Conservation (phyloP, 2,113 vertebrate genomes). For the Octodon degus region DNA sequence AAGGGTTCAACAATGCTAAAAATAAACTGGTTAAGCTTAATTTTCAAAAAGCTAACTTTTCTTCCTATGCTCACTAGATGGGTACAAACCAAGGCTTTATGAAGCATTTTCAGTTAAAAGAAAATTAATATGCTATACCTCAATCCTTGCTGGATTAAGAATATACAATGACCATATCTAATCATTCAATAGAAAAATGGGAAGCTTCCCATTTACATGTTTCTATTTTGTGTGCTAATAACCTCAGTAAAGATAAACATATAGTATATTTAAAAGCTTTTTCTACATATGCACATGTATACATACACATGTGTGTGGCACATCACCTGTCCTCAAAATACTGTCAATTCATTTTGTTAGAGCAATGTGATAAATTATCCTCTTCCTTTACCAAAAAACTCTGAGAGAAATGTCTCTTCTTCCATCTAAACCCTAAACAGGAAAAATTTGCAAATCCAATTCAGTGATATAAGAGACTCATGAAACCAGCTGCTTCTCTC, state of each 20-base stretch:
- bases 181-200: background rate
- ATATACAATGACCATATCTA: background rate
- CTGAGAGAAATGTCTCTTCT: background rate
- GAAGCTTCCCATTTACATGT: background rate
- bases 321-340: background rate
- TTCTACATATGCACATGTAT: background rate
- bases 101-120: background rate
- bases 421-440: background rate
- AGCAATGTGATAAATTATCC: background rate
- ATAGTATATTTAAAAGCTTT: background rate
- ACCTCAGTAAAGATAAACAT: background rate
- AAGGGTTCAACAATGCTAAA: background rate
- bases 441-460: background rate
- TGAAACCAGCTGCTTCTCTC: background rate
- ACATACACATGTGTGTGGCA: background rate
- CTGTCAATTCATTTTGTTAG: slow-evolving; percentile 4
- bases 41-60: background rate
- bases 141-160: background rate
- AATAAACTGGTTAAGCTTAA: background rate
- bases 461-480: background rate
- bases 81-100: background rate
- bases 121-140: background rate
- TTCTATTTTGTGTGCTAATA: background rate
- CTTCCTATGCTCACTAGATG: background rate
- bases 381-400: slow-evolving; percentile 26